Evolutionary conservation across 2,888 invertebrate genomes (phyloP), one percentile per base, ranked within the genome.

Genomic region (Empis stercorea): DNA sequence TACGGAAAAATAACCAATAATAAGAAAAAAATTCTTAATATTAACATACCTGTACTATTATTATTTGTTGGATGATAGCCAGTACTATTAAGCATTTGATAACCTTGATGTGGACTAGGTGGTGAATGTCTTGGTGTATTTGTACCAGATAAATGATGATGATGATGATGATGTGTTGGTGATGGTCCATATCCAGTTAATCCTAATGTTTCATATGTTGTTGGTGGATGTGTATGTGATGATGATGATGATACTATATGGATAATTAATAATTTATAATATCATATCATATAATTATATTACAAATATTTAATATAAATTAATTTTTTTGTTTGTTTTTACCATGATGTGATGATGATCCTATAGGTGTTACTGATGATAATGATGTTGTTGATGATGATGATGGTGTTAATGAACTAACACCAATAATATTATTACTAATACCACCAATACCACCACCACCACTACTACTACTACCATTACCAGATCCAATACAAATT

Each of bases 61-160:
- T 43, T 48, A 48, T 51, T 54, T 17, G 57, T 52, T 14, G 61
- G 56, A 14, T 61, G 61, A 44, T 66, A 64, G 30, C 63, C 58
- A 50, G 45, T 13, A 53, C 50, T 41, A 55, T 53, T 48, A 10
- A 51, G 47, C 52, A 52, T 53, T 48, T 53, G 53, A 47, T 51
- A 53, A 10, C 44, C 44, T 64, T 79, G 83, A 55, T 75, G 76
- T 44, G 78, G 81, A 64, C 76, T 80, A 65, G 78, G 79, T 32
- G 75, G 73, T n/a, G 77, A 76, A 38, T 79, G 78, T 46, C 82
- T 72, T 5, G 76, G 67, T 3, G 75, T 75, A 34, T 44, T 14
- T 30, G 11, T 14, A 13, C 1, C 42, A 41, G 46, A 40, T 30
- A 48, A 57, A 30, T 38, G 14, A 30, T 23, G 38, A 13, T 36